phyloP scores from a whole-genome alignment of 2,888 invertebrate genomes.

The Dynastes grantii region DNA sequence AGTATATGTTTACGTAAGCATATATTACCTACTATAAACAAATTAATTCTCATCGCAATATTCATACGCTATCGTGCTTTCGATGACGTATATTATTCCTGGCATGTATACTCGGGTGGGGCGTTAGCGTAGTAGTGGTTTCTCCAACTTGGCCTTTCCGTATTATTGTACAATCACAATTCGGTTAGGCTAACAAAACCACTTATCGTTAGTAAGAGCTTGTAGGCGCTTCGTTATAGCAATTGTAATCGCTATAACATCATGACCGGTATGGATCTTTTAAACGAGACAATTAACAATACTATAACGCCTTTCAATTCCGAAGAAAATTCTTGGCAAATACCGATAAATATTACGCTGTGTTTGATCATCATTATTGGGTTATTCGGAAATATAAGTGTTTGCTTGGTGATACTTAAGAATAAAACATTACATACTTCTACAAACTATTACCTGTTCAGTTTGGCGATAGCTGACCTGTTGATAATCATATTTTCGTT shows the following conservation, averaged over 20 bases:
- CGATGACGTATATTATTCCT: no score
- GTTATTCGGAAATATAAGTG: constrained; percentile 30
- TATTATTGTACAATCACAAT: no score
- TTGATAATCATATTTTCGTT: constrained; percentile 21
- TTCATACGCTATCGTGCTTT: no score
- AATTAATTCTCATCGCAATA: no score
- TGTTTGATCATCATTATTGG: constrained; percentile 18
- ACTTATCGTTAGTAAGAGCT: no score
- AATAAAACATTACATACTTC: constrained; percentile 16
- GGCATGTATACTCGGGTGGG: no score
- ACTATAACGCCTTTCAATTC: not conserved
- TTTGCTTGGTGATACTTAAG: constrained; percentile 31
- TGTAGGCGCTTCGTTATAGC: no score
- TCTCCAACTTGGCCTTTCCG: no score
- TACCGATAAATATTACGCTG: constrained; percentile 16
- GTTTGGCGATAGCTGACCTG: constrained; percentile 12
- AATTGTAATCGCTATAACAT: no score
- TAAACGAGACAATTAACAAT: not conserved
- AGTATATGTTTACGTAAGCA: no score
- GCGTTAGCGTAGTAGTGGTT: not conserved
- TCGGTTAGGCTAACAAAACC: no score
- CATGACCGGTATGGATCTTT: not conserved
- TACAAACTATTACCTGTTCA: constrained; percentile 32
- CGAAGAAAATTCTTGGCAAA: constrained; percentile 9
- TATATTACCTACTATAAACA: no score